Conservation (phyloP, 2,113 vertebrate genomes). For the Lucifuga dentata region DNA sequence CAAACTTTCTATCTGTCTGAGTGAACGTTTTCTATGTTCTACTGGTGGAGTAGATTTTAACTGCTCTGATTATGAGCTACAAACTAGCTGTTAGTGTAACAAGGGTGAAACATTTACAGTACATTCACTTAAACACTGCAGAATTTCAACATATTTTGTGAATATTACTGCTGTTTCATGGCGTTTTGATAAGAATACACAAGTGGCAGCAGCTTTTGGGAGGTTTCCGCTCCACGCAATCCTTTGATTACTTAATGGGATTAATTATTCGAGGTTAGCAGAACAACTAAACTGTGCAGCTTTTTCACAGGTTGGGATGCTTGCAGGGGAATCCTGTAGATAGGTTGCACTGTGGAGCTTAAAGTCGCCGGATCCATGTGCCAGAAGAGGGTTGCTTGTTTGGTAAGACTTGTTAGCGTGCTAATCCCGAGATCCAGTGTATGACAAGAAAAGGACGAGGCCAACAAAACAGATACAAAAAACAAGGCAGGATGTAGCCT, state of each 20-base stretch:
- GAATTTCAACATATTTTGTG: conserved; percentile 8
- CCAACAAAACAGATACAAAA: conserved; percentile 50
- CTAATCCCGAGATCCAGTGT: conserved; percentile 43
- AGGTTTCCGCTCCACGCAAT: conserved; percentile 23
- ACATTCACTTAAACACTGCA: conserved; percentile 21
- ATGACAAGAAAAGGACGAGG: conserved; percentile 28
- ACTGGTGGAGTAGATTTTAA: too few species aligned
- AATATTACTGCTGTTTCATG: conserved; percentile 9
- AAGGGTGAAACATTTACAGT: neutral
- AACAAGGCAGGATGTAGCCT: conserved; percentile 65
- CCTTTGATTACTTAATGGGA: conserved; percentile 63
- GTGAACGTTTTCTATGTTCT: too few species aligned
- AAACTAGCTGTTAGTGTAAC: neutral
- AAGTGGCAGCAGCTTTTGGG: conserved; percentile 20
- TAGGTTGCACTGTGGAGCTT: conserved; percentile 24
- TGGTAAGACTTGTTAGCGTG: conserved; percentile 27
- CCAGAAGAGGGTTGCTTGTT: conserved; percentile 7
- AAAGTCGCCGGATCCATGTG: conserved; percentile 26
- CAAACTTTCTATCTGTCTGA: too few species aligned
- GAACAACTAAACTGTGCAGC: conserved; percentile 12
- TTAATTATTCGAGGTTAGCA: conserved; percentile 55
- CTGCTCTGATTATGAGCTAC: too few species aligned
- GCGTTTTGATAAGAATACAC: conserved; percentile 27
- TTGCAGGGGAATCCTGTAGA: conserved; percentile 15
- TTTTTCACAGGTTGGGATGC: conserved; percentile 10